These are phyloP conservation scores for Pseudopipra pipra DNA, from an alignment of 2,113 vertebrate species.

Conservation along the genomic window DNA sequence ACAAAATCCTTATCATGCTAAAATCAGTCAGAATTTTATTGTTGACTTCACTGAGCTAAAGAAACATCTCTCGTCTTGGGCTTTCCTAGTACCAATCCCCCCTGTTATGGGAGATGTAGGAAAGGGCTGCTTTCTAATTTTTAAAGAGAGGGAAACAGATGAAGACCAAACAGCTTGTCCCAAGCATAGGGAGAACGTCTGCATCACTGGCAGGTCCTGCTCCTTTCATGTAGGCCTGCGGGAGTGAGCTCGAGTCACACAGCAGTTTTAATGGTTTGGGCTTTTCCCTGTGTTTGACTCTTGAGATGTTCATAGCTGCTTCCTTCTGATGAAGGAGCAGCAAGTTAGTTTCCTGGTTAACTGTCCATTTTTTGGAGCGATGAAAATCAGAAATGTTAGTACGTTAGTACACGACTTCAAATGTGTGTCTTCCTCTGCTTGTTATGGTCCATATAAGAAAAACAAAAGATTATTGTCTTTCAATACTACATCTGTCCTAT, in stretches of 20 bases:
- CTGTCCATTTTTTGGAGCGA: background rate
- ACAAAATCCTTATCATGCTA: background rate
- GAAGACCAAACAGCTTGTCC: background rate
- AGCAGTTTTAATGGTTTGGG: background rate
- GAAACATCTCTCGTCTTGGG: background rate
- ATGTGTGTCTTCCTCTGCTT: background rate
- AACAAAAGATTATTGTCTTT: background rate
- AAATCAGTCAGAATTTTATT: background rate
- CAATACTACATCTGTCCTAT: background rate
- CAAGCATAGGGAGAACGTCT: background rate
- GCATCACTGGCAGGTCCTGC: rapidly evolving
- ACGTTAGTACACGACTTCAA: background rate
- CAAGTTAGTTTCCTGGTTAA: background rate
- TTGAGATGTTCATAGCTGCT: background rate
- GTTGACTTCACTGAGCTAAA: background rate
- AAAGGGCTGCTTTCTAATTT: background rate
- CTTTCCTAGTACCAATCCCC: background rate
- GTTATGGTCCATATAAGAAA: background rate
- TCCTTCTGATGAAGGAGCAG: background rate
- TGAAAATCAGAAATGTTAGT: background rate
- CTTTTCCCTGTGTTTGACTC: background rate
- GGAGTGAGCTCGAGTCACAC: background rate
- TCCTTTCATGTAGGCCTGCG: rapidly evolving
- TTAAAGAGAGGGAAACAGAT: background rate
- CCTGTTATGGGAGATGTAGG: background rate